Evolutionary conservation across 2,113 vertebrate species (phyloP), one percentile per base, ranked within the genome.

Genomic region (Mystacornis crossleyi): DNA sequence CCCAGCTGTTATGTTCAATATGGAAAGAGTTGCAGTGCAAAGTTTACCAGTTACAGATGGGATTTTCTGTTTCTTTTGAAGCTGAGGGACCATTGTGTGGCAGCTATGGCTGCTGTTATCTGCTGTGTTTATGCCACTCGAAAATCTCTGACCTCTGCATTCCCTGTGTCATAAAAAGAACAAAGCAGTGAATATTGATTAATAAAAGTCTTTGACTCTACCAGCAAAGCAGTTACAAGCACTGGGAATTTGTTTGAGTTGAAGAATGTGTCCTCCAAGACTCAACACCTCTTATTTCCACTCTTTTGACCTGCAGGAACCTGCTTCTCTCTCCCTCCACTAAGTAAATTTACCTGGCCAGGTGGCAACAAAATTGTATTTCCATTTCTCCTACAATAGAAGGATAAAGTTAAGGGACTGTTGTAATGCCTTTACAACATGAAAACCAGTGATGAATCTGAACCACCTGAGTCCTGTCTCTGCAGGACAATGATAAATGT

Each of bases 401-500:
- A 94, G 19, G 42, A 75, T 86, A 91, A 91, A 86, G 71, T 90
- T 77, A 86, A 58, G 67, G 55, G 69, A 86, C 71, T 34, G 36
- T 48, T 90, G 20, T 34, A 65, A 81, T 50, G 74, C 65, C 72
- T 85, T 95, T 83, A n/a, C 74, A 96, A 89, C 81, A 73, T 62
- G 74, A 94, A 92, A 98, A 75, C 34, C 86, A 87, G 64, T 81
- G 65, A 55, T 65, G 77, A 80, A 84, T 89, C 69, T 61, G 91
- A 97, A 79, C 96, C 96, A 98, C 98, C 97, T 98, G 98, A 97
- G 96, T 94, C 93, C 93, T 94, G 93, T 96, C 92, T 94, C 91
- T 82, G 62, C 86, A 94, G 86, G 97, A 97, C 94, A 91, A 58
- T 97, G 98, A 98, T 96, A 93, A 98, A 98, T 97, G 96, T 93